Evolutionary conservation across 2,888 invertebrate genomes (phyloP).

Genomic region (Lasioglossum leucozonium): DNA sequence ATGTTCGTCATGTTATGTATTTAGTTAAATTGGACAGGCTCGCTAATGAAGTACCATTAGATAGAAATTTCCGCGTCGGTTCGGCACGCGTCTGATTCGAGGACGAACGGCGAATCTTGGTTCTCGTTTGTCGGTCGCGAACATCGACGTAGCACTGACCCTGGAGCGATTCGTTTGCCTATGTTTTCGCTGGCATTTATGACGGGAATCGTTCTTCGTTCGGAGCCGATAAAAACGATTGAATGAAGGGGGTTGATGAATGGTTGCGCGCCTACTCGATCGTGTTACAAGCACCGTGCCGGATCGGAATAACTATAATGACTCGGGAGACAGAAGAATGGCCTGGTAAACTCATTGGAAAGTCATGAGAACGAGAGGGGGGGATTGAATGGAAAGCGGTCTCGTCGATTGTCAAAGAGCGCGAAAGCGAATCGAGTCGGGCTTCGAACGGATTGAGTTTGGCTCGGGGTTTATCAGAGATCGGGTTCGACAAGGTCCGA

Average conservation of each 20-base stretch:
- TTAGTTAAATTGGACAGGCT: too few relatives aligned
- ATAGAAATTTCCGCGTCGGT: too few relatives aligned
- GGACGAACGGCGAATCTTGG: background rate
- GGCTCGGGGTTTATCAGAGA: constrained; percentile 27
- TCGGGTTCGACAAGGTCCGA: constrained; percentile 31
- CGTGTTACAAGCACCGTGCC: background rate
- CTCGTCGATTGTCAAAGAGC: background rate
- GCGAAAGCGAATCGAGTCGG: background rate
- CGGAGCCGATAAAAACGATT: background rate
- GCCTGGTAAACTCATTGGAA: background rate
- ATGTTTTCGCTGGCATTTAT: background rate
- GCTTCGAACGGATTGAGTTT: constrained; percentile 3
- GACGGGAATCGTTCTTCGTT: background rate
- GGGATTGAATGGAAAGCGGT: background rate
- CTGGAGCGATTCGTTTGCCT: background rate
- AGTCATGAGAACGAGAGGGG: background rate
- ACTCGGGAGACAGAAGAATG: background rate
- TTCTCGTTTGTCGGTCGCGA: background rate
- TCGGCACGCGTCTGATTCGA: too few relatives aligned
- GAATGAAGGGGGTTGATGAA: background rate
- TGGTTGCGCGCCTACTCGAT: background rate
- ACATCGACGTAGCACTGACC: background rate
- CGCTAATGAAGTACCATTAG: too few relatives aligned
- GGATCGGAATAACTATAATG: background rate
- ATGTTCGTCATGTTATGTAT: too few relatives aligned